Conservation (phyloP, 2,888 invertebrate genomes). For the Sminthurinus aureus region DNA sequence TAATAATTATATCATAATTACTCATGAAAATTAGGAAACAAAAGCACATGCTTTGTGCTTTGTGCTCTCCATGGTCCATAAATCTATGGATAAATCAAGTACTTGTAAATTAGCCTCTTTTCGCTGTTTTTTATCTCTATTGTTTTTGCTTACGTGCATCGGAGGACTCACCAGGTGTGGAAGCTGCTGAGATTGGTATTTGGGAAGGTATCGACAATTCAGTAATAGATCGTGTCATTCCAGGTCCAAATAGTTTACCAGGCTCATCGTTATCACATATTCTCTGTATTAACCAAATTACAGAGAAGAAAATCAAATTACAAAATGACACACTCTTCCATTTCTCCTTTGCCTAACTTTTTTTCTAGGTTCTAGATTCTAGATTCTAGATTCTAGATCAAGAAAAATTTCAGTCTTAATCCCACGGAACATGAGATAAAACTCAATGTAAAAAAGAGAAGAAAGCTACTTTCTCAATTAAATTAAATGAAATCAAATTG, state of each 20-base stretch:
- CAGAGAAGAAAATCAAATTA: not conserved
- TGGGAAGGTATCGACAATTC: constrained; percentile 56
- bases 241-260: constrained; percentile 53
- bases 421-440: too few species aligned
- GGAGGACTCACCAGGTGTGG: constrained; percentile 52
- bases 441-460: too few species aligned
- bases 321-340: not conserved
- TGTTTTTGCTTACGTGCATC: not conserved
- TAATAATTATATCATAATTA: not conserved
- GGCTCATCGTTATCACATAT: constrained; percentile 59
- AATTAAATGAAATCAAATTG: too few species aligned
- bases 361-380: not conserved
- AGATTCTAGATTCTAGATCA: too few species aligned
- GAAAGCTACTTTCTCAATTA: too few species aligned
- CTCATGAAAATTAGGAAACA: too few species aligned
- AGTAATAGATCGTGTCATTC: constrained; percentile 58
- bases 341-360: too few species aligned
- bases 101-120: not conserved
- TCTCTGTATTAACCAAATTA: constrained; percentile 47
- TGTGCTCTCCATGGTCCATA: too few species aligned
- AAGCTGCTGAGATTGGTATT: constrained; percentile 56
- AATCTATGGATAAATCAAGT: not conserved
- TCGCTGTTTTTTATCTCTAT: not conserved
- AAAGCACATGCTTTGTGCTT: too few species aligned
- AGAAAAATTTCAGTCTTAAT: too few species aligned